These are phyloP conservation scores for Deilephila porcellus DNA, from an alignment of 2,888 invertebrate genomes.

Conservation along the genomic window DNA sequence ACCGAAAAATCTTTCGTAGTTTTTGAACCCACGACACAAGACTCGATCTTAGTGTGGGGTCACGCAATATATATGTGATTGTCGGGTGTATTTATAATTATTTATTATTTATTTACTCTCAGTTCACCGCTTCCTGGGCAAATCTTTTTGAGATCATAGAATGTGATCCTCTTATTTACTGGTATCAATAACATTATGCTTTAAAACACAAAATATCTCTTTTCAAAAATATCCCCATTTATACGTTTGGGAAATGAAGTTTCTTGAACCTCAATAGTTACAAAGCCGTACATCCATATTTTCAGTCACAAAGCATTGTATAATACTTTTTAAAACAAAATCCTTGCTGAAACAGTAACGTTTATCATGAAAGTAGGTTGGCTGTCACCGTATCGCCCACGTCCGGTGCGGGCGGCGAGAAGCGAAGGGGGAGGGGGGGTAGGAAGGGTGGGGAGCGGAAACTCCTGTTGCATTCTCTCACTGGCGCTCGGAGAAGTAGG, in stretches of 20 bases:
- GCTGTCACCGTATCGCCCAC: slow-evolving; percentile 21
- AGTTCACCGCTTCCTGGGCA: no score
- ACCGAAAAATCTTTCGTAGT: no score
- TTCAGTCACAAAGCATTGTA: not conserved
- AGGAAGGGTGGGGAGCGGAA: slow-evolving; percentile 41
- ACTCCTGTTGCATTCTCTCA: slow-evolving; percentile 46
- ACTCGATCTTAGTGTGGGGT: no score
- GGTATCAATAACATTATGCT: no score
- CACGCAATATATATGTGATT: no score
- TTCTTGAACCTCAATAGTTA: not conserved
- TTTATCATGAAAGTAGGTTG: slow-evolving; percentile 20
- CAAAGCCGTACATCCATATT: not conserved
- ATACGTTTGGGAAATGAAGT: not conserved
- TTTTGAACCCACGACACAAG: no score
- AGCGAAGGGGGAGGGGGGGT: slow-evolving; percentile 26
- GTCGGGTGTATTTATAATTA: no score
- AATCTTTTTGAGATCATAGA: no score
- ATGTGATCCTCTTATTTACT: no score
- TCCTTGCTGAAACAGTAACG: slow-evolving; percentile 2
- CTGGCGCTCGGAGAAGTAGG: slow-evolving; percentile 50
- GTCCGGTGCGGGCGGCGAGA: slow-evolving; percentile 10
- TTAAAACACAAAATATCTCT: no score
- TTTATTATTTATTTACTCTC: no score
- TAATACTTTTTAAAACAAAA: not conserved
- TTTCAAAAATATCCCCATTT: no score